phyloP scores from a whole-genome alignment of 2,113 vertebrate species.

The Prietella phreatophila region DNA sequence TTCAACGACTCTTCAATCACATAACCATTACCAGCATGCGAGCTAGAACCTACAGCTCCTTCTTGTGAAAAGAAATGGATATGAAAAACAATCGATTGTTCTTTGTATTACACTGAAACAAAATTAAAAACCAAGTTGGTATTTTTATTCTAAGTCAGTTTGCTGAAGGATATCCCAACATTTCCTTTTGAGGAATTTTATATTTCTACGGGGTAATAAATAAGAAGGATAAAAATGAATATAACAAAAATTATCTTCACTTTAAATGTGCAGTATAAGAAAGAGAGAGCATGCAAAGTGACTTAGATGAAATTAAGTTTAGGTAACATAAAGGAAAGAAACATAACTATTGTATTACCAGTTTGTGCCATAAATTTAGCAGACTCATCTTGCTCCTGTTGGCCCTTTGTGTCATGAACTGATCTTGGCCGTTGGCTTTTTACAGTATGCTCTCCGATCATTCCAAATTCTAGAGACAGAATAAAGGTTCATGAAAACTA shows the following conservation, averaged over 20 bases:
- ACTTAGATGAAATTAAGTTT: slow-evolving; percentile 97
- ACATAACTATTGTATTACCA: slow-evolving; percentile 99
- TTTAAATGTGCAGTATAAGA: slow-evolving; percentile 92
- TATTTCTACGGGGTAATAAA: slow-evolving; percentile 74
- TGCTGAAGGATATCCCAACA: slow-evolving; percentile 78
- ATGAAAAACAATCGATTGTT: not conserved
- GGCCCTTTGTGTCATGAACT: slow-evolving; percentile 99
- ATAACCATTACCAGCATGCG: slow-evolving; percentile 24
- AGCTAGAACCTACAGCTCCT: slow-evolving; percentile 22
- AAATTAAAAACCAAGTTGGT: not conserved
- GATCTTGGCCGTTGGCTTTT: slow-evolving; percentile 99
- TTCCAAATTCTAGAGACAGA: slow-evolving; percentile 99
- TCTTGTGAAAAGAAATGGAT: slow-evolving; percentile 7
- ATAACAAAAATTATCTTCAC: slow-evolving; percentile 80
- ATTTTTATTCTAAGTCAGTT: slow-evolving; percentile 49
- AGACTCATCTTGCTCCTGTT: slow-evolving; percentile 99
- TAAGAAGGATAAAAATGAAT: slow-evolving; percentile 63
- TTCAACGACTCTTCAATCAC: not conserved
- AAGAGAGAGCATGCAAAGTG: slow-evolving; percentile 98
- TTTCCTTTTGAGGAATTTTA: slow-evolving; percentile 50
- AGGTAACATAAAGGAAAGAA: slow-evolving; percentile 88
- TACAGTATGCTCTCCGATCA: slow-evolving; percentile 99
- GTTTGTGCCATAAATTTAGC: slow-evolving; percentile 99
- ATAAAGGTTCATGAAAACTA: slow-evolving; percentile 99
- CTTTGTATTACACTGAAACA: not conserved